Conservation (phyloP, 2,888 invertebrate species). For the Clitarchus hookeri region DNA sequence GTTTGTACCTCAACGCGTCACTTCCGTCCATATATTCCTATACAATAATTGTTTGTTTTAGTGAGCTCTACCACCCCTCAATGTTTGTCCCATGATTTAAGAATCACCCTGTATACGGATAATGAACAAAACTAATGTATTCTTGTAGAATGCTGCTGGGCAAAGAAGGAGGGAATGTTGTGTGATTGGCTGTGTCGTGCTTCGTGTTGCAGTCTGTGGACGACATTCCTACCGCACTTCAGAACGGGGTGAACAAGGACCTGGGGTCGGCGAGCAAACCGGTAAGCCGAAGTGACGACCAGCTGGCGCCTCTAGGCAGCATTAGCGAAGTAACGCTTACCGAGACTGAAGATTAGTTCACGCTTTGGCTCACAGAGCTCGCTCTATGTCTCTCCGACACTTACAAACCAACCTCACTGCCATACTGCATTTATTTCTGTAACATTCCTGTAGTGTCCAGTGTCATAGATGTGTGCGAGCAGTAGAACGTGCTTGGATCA, state of each 20-base stretch:
- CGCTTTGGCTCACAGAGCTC: neutral
- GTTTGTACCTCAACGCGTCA: too few relatives aligned
- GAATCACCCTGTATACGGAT: too few relatives aligned
- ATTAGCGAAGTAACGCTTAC: constrained; percentile 52
- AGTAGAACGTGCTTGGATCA: neutral
- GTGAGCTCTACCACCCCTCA: too few relatives aligned
- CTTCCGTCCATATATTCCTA: too few relatives aligned
- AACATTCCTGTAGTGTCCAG: neutral
- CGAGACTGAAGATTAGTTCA: neutral
- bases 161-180: too few relatives aligned
- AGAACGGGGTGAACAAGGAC: constrained; percentile 40
- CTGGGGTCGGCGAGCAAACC: constrained; percentile 50
- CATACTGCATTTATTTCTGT: neutral
- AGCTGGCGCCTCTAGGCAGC: constrained; percentile 59
- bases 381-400: neutral
- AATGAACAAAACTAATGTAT: too few relatives aligned
- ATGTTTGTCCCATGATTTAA: too few relatives aligned
- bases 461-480: neutral
- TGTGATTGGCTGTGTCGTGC: too few relatives aligned
- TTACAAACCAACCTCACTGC: neutral
- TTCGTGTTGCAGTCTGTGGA: constrained; percentile 37
- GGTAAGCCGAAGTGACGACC: constrained; percentile 56
- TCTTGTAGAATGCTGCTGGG: too few relatives aligned
- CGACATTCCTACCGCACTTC: constrained; percentile 26
- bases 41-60: too few relatives aligned